Percentiles rank a stretch among this genome's conserved stretches.
Conservation (phyloP, 2,113 vertebrate genomes). For the Cichladusa arquata region DNA sequence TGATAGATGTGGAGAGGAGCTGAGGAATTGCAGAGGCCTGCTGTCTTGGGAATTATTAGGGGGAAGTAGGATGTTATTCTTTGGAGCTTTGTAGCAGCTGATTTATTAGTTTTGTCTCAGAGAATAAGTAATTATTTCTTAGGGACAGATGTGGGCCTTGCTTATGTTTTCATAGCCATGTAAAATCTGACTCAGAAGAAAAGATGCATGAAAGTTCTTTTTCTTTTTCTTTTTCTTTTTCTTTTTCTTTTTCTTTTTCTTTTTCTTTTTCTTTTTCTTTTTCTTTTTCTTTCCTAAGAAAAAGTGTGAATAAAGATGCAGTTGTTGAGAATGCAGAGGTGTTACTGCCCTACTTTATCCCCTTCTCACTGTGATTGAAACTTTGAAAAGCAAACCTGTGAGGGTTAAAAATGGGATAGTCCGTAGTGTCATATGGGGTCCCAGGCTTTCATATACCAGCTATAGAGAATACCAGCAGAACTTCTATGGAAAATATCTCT, state of each 20-base stretch:
- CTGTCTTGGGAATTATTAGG: neutral
- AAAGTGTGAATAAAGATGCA: neutral
- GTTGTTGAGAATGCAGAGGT: neutral
- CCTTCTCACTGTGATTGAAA: neutral
- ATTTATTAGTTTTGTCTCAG: neutral
- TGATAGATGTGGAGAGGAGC: neutral
- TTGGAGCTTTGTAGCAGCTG: neutral
- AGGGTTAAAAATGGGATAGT: neutral
- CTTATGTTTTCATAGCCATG: neutral
- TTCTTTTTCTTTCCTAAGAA: neutral
- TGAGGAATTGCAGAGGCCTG: neutral
- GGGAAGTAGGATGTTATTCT: neutral
- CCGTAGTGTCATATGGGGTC: fast-evolving
- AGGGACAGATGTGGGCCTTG: neutral
- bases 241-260: too few relatives aligned
- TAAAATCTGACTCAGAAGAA: neutral
- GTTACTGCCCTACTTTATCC: neutral
- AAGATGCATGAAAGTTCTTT: neutral
- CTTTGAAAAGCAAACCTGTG: neutral
- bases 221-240: too few relatives aligned
- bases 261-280: too few relatives aligned
- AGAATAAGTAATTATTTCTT: neutral
- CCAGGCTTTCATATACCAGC: neutral
- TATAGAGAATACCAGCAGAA: neutral
- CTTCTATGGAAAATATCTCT: neutral